phyloP scores from a whole-genome alignment of 2,797 vertebrate genomes.

The Melanogrammus aeglefinus region DNA sequence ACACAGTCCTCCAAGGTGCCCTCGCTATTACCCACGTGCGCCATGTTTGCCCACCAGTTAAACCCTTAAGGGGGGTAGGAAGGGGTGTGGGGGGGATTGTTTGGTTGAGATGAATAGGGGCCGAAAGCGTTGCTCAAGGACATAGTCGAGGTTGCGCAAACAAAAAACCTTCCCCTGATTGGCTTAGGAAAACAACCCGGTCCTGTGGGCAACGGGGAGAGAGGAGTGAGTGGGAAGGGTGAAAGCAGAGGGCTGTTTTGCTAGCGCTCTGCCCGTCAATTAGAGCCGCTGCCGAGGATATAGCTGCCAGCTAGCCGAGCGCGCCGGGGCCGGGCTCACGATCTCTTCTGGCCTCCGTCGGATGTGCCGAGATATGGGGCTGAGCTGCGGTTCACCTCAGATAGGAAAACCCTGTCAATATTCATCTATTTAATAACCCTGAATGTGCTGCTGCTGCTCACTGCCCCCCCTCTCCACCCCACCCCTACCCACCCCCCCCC shows the following conservation, averaged over 20 bases:
- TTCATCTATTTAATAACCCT: slow-evolving; percentile 77
- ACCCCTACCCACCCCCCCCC: too few species aligned
- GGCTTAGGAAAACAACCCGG: slow-evolving; percentile 58
- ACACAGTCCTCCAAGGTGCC: slow-evolving; percentile 75
- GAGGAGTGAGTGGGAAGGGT: slow-evolving; percentile 11
- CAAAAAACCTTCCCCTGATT: slow-evolving; percentile 66
- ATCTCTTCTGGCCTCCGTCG: slow-evolving; percentile 54
- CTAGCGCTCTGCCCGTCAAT: slow-evolving; percentile 63
- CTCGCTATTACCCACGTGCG: slow-evolving; percentile 67
- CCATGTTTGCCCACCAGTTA: slow-evolving; percentile 76
- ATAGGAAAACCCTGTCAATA: slow-evolving; percentile 73
- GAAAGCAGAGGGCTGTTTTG: slow-evolving; percentile 8
- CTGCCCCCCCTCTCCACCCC: slow-evolving; percentile 33
- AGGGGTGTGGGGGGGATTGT: slow-evolving; percentile 65
- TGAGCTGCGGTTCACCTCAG: slow-evolving; percentile 61
- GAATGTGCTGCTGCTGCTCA: slow-evolving; percentile 60
- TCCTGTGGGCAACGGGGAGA: slow-evolving; percentile 66
- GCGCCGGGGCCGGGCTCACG: slow-evolving; percentile 41
- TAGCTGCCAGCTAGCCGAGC: slow-evolving; percentile 45
- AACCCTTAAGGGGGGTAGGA: slow-evolving; percentile 54
- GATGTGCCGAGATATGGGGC: slow-evolving; percentile 58
- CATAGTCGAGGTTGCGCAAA: slow-evolving; percentile 72
- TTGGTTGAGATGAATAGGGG: slow-evolving; percentile 74
- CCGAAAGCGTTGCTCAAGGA: slow-evolving; percentile 73
- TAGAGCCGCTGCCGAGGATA: slow-evolving; percentile 53